Evolutionary conservation across 2,797 vertebrate species (phyloP), one percentile per base, ranked within the genome.

Genomic region (Mus spretus): DNA sequence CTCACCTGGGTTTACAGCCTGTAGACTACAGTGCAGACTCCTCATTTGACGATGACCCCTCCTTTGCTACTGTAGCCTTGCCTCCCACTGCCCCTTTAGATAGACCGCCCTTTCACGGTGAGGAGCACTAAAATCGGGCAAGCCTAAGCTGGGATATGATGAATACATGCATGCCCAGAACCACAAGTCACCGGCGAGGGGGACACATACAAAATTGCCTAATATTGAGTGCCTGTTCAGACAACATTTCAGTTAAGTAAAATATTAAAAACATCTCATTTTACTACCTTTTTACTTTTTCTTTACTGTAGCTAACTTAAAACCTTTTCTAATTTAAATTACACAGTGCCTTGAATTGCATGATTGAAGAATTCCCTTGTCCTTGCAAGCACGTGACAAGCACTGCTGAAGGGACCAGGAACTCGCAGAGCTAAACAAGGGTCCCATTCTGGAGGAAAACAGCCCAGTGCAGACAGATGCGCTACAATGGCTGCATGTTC

Each of bases 191-290:
- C 4, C 40, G 22, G 28, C 12, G 47, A 26, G 28, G 10, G 2
- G 3, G 12, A 50, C 26, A 74, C 31, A 74, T 0, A 19, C 12
- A 91, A 74, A 86, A 50, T n/a, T 75, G 89, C 82, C 78, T 79
- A 79, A 55, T 44, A 85, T 0, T 31, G 14, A 65, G 53, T 94
- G 53, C 84, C 89, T 79, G 63, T 61, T 90, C 28, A 78, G 92
- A 81, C 53, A 83, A n/a, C 59, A 78, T 37, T 94, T 86, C 77
- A 53, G 12, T 28, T 90, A 93, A 85, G 70, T 79, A 75, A 96
- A 90, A 61, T 70, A 50, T 34, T 40, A 72, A n/a, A n/a, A 55
- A 91, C 84, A 65, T 53, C 47, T 40, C 53, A 65, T 24, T 90
- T 74, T 28, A 47, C 77, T 37, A 86, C 1, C 78, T 72, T 77